These are phyloP conservation scores for Mythimna vitellina DNA, from an alignment of 2,888 invertebrate species.

Conservation along the genomic window DNA sequence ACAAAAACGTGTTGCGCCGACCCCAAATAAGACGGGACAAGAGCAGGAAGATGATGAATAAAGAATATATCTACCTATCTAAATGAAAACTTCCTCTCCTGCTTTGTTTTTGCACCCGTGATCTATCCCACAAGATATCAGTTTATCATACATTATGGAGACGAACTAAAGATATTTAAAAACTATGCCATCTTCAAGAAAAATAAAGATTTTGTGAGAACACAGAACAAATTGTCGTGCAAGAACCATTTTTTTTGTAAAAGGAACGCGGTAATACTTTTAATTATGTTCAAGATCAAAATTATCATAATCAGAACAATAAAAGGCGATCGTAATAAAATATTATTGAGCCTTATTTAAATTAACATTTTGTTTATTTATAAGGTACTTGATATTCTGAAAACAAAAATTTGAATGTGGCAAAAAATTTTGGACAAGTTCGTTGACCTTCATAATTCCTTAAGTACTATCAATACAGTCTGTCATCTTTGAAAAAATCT, in stretches of 20 bases:
- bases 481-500: neutral
- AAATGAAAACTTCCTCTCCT: too few species aligned
- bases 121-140: too few species aligned
- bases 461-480: neutral
- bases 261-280: slow-evolving; percentile 6
- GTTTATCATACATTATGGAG: too few species aligned
- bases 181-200: neutral
- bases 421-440: too few species aligned
- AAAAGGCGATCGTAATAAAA: neutral
- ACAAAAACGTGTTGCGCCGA: too few species aligned
- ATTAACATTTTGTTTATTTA: neutral
- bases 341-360: neutral
- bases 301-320: slow-evolving; percentile 5
- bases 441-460: neutral
- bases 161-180: too few species aligned
- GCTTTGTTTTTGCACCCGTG: too few species aligned
- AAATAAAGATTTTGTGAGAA: neutral
- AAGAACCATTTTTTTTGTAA: neutral
- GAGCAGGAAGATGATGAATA: too few species aligned
- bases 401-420: neutral
- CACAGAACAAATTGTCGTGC: neutral
- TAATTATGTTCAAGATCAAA: slow-evolving; percentile 16
- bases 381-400: neutral
- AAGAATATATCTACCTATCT: too few species aligned
- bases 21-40: too few species aligned